These are phyloP conservation scores for Umimayanthus kanabou DNA, from an alignment of 92 coral and sea anemone genomes.

Conservation along the genomic window DNA sequence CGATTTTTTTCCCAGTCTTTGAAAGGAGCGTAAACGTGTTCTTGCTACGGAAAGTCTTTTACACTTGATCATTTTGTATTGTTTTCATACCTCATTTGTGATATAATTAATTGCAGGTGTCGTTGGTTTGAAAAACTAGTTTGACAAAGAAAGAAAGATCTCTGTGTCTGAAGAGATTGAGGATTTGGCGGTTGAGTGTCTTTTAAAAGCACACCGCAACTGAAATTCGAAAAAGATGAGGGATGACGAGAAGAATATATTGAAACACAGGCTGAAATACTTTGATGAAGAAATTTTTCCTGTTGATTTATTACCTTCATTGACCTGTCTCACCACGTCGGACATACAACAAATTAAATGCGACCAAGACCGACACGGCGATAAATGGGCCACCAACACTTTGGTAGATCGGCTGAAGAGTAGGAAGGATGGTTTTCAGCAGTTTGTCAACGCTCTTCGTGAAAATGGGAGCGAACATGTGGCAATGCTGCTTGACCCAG, in stretches of 20 bases:
- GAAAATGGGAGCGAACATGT: slow-evolving; percentile 75
- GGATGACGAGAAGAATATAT: slow-evolving; percentile 49
- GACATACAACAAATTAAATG: slow-evolving; percentile 65
- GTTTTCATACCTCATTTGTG: neutral
- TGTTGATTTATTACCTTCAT: slow-evolving; percentile 49
- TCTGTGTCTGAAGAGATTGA: neutral
- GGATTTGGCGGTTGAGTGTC: neutral
- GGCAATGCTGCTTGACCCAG: slow-evolving; percentile 88
- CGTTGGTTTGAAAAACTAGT: neutral
- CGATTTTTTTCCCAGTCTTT: neutral
- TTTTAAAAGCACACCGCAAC: neutral
- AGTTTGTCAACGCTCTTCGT: slow-evolving; percentile 75
- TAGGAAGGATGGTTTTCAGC: slow-evolving; percentile 63
- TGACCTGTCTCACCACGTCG: slow-evolving; percentile 47
- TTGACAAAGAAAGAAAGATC: neutral
- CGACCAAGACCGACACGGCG: slow-evolving; percentile 52
- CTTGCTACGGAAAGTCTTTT: neutral
- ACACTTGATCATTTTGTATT: neutral
- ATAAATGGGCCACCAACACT: slow-evolving; percentile 53
- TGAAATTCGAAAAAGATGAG: slow-evolving; percentile 42
- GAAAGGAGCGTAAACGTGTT: neutral
- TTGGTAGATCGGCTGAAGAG: slow-evolving; percentile 72
- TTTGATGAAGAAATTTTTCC: slow-evolving; percentile 71
- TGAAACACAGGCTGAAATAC: slow-evolving; percentile 57
- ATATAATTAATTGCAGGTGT: neutral